Conservation (phyloP, 2,797 vertebrate species). For the Mus caroli region DNA sequence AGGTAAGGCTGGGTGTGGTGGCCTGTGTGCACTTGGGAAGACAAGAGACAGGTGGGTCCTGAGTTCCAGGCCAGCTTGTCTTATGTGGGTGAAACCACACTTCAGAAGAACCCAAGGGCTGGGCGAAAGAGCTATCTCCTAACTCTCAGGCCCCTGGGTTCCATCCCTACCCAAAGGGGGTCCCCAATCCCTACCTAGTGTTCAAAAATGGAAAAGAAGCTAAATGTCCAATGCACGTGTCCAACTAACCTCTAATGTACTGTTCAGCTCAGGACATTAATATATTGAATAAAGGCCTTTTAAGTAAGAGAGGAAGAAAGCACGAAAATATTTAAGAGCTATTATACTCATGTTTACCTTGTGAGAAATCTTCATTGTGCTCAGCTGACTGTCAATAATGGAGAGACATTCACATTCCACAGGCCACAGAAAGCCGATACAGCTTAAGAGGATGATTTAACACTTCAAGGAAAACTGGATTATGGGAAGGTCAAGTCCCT, state of each 20-base stretch:
- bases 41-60: not conserved
- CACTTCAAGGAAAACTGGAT: slow-evolving; percentile 81
- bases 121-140: not conserved
- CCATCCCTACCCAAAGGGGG: not conserved
- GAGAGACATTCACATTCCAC: slow-evolving; percentile 54
- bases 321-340: slow-evolving; percentile 71
- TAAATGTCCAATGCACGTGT: slow-evolving; percentile 23
- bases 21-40: not conserved
- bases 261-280: not conserved
- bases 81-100: too few relatives aligned
- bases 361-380: slow-evolving; percentile 6
- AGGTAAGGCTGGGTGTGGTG: not conserved
- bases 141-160: not conserved
- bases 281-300: not conserved
- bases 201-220: not conserved
- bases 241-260: slow-evolving; percentile 14
- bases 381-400: slow-evolving; percentile 40
- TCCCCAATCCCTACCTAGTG: not conserved
- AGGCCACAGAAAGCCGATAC: slow-evolving; percentile 47
- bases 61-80: not conserved
- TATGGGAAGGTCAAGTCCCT: slow-evolving; percentile 79
- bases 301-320: not conserved
- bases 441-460: slow-evolving; percentile 69
- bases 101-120: not conserved
- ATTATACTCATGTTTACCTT: slow-evolving; percentile 58